These are phyloP conservation scores for Pyrrhia umbra DNA, from an alignment of 2,888 invertebrate species.

Conservation along the genomic window DNA sequence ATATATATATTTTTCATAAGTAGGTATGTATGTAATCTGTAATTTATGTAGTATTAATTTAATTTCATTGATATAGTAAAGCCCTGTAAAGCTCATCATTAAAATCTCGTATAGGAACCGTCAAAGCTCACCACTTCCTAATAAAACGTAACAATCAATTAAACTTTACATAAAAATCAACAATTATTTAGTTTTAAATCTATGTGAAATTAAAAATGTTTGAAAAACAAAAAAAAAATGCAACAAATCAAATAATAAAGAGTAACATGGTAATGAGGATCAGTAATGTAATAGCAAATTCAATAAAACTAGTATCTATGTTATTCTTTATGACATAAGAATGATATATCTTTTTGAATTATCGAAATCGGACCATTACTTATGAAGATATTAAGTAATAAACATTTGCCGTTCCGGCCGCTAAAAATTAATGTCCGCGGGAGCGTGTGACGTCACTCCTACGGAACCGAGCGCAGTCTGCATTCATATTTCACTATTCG, in stretches of 20 bases:
- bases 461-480: no score
- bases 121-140: constrained; percentile 70
- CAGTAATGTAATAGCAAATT: no score
- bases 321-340: no score
- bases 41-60: constrained; percentile 56
- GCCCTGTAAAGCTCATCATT: constrained; percentile 69
- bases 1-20: constrained; percentile 69
- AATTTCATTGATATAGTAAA: constrained; percentile 64
- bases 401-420: no score
- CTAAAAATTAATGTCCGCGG: no score
- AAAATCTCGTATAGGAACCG: constrained; percentile 79
- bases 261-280: constrained; percentile 65
- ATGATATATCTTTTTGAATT: no score
- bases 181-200: constrained; percentile 74
- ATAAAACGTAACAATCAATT: constrained; percentile 82
- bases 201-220: constrained; percentile 62
- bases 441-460: no score
- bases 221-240: constrained; percentile 67
- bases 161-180: constrained; percentile 81
- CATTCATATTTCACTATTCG: no score
- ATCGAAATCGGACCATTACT: no score
- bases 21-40: constrained; percentile 55
- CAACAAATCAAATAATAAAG: constrained; percentile 68
- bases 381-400: no score
- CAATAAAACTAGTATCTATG: no score